Percentiles rank a stretch among this genome's conserved stretches.
These are phyloP conservation scores for Gephyroberyx darwinii DNA, from an alignment of 2,797 vertebrate species.

Conservation along the genomic window DNA sequence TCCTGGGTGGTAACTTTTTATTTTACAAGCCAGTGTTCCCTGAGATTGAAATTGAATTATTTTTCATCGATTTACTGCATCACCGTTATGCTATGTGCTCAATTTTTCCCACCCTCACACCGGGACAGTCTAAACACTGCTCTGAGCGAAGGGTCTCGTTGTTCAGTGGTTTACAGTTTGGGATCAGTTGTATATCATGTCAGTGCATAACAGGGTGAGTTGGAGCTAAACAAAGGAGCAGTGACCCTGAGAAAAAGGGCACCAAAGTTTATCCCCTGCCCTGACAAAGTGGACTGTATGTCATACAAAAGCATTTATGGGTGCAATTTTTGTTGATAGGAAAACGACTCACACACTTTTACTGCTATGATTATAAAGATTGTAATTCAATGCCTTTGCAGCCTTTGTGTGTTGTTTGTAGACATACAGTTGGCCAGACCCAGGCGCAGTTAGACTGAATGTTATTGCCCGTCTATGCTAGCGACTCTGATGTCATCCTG, in stretches of 20 bases:
- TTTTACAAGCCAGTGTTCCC: slow-evolving; percentile 52
- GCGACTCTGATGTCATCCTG: slow-evolving; percentile 74
- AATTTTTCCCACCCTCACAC: slow-evolving; percentile 8
- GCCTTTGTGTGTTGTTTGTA: slow-evolving; percentile 21
- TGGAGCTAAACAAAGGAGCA: neutral
- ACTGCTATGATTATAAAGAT: slow-evolving; percentile 11
- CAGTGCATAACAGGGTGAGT: neutral
- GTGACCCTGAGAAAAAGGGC: too few relatives aligned
- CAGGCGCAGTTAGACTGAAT: slow-evolving; percentile 45
- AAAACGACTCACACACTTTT: neutral
- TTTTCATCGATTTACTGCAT: slow-evolving; percentile 35
- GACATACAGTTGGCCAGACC: slow-evolving; percentile 12
- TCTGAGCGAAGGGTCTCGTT: slow-evolving; percentile 1
- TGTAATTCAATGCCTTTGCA: neutral
- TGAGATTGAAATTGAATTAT: slow-evolving; percentile 45
- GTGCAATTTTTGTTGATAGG: neutral
- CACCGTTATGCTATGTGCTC: slow-evolving; percentile 8
- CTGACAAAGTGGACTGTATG: neutral
- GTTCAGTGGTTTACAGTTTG: neutral
- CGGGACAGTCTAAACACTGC: slow-evolving; percentile 32
- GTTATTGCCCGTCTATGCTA: slow-evolving; percentile 64
- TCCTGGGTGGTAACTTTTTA: slow-evolving; percentile 44
- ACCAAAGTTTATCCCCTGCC: neutral
- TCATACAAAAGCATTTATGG: neutral
- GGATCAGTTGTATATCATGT: neutral